phyloP scores from a whole-genome alignment of 2,888 invertebrate genomes.

The Amphipoea oculea region DNA sequence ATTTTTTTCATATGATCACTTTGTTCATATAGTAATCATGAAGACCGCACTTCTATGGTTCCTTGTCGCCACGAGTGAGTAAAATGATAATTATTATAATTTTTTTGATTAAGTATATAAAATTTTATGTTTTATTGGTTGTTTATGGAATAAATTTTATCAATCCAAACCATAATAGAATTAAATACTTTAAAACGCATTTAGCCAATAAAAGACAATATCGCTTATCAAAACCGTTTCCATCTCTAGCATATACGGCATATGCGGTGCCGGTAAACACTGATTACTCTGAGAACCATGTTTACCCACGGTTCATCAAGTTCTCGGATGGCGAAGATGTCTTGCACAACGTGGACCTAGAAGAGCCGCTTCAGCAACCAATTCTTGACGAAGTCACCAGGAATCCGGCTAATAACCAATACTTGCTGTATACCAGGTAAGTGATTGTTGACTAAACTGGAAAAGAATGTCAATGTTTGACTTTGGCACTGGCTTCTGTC shows the following conservation, averaged over 20 bases:
- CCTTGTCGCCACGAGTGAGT: slow-evolving; percentile 46
- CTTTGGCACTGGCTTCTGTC: background rate
- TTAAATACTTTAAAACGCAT: no score
- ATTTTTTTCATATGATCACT: slow-evolving; percentile 3
- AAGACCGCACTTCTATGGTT: slow-evolving; percentile 36
- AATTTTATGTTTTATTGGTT: background rate
- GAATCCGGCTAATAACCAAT: slow-evolving; percentile 74
- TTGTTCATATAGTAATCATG: slow-evolving; percentile 23
- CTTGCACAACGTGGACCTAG: slow-evolving; percentile 73
- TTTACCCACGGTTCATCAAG: slow-evolving; percentile 73
- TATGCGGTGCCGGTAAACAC: slow-evolving; percentile 69
- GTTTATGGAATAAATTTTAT: background rate
- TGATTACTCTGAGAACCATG: slow-evolving; percentile 50
- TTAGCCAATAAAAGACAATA: background rate
- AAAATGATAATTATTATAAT: background rate
- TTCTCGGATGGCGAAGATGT: slow-evolving; percentile 75
- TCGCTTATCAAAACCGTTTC: background rate
- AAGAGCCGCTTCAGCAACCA: slow-evolving; percentile 69
- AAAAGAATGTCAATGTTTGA: background rate
- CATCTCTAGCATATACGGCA: slow-evolving; percentile 67
- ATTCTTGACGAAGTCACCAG: slow-evolving; percentile 71
- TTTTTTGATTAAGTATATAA: no score
- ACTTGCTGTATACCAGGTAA: slow-evolving; percentile 75
- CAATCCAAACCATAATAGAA: background rate
- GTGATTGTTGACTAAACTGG: background rate